A percentile compares a stretch with the other conserved stretches of the same genome.
Conservation (phyloP, 2,113 vertebrate species). For the Cinclus cinclus region DNA sequence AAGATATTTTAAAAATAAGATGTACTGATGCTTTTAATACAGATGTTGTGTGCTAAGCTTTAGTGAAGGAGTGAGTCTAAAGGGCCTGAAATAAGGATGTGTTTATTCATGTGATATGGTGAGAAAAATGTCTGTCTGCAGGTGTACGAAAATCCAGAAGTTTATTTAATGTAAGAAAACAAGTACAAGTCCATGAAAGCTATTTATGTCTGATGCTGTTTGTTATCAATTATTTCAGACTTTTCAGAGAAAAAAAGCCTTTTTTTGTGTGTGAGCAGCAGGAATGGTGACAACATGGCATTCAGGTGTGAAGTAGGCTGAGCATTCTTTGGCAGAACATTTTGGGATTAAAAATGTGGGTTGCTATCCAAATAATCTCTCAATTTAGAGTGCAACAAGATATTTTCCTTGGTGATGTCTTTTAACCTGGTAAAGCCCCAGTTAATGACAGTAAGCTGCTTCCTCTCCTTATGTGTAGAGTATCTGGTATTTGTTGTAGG, state of each 20-base stretch:
- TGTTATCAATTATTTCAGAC: neutral
- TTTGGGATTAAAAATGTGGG: neutral
- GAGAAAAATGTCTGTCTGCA: neutral
- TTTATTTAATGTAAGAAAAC: neutral
- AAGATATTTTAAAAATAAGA: neutral
- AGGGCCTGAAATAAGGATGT: neutral
- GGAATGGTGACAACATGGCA: neutral
- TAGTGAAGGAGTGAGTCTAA: neutral
- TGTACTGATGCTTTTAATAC: neutral
- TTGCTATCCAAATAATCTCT: neutral
- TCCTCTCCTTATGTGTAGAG: rapidly evolving
- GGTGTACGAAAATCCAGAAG: neutral
- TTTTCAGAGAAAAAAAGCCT: neutral
- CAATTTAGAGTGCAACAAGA: neutral
- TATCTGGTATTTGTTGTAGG: neutral
- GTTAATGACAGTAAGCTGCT: neutral
- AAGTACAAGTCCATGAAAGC: neutral
- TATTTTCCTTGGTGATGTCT: neutral
- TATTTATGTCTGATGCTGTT: neutral
- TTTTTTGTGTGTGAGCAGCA: neutral
- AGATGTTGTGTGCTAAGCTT: neutral
- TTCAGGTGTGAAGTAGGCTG: neutral
- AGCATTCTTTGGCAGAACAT: neutral
- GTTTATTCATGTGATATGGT: neutral
- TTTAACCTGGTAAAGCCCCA: neutral